These are phyloP conservation scores for Cephus sareptanus DNA, from an alignment of 2,888 invertebrate genomes.

Conservation along the genomic window DNA sequence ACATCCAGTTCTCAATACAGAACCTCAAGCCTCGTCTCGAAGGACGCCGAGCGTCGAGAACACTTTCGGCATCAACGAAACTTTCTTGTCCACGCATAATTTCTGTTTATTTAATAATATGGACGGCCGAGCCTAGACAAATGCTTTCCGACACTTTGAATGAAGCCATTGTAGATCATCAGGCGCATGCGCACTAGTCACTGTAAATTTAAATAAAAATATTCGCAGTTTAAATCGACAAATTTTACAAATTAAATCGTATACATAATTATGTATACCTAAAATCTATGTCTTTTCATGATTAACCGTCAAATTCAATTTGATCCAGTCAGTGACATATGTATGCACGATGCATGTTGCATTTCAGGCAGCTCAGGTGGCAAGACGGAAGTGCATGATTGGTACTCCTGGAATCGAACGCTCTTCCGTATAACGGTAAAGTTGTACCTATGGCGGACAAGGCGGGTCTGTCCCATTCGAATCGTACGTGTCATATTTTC, in stretches of 20 bases:
- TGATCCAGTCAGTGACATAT: background rate
- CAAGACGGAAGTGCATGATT: background rate
- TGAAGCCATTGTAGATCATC: background rate
- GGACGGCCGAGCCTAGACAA: background rate
- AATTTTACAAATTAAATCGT: background rate
- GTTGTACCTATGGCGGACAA: constrained; percentile 28
- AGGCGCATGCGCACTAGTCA: background rate
- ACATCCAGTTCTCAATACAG: background rate
- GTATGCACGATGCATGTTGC: background rate
- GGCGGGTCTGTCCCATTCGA: background rate
- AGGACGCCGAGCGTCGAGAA: constrained; percentile 18
- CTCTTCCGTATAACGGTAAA: constrained; percentile 61
- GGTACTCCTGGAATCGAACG: constrained; percentile 23
- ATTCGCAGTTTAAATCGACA: background rate
- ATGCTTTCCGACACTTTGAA: background rate
- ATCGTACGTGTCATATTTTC: background rate
- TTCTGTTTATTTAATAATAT: constrained; percentile 62
- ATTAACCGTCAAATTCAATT: background rate
- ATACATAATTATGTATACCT: background rate
- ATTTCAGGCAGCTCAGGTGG: background rate
- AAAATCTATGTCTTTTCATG: background rate
- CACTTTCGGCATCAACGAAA: constrained; percentile 60
- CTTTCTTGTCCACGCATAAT: constrained; percentile 58
- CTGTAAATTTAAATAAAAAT: background rate
- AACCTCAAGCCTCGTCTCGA: background rate